Evolutionary conservation across 1,140 invertebrate genomes (phyloP).

Genomic region (fruit fly (Drosophila melanogaster)): Release_6_plus_ISO1_MT NC_004354.4:12447501-12448000

Average conservation of each 20-base stretch:
- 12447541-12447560: constrained; percentile 56
- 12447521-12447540: constrained; percentile 61
- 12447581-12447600: neutral
- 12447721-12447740: constrained; percentile 84
- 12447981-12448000: too few species aligned
- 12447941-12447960: too few species aligned
- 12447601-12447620: neutral
- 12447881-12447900: constrained; percentile 9
- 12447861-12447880: constrained; percentile 5
- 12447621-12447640: constrained; percentile 5
- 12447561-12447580: constrained; percentile 13
- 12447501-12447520: constrained; percentile 64
- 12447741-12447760: constrained; percentile 84
- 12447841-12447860: neutral
- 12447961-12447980: too few species aligned
- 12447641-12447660: constrained; percentile 14
- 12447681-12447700: constrained; percentile 9
- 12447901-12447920: neutral
- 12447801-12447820: constrained; percentile 26
- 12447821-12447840: neutral
- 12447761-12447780: constrained; percentile 84
- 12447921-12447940: too few species aligned
- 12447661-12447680: neutral
- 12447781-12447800: constrained; percentile 84
- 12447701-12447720: constrained; percentile 61